Evolutionary conservation across 1,140 invertebrate species (phyloP), one percentile per base, ranked within the genome.

Genomic region (Drosophila insularis): DNA sequence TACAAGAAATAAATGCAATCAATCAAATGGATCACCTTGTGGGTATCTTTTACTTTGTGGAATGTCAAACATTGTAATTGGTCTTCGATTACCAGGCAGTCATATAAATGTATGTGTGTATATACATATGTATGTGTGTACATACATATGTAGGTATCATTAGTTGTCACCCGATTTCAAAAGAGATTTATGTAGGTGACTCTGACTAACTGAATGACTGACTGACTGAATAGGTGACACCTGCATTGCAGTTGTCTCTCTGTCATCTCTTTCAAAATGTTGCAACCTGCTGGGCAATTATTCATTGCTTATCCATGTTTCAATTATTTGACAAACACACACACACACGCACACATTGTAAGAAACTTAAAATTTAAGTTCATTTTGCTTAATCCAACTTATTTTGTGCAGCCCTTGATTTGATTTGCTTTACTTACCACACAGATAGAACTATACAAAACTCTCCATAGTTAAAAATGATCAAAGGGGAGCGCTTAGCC

Each of bases 21-120:
- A 86, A 86, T 86, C 82, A 86, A 87, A 79, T 77, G 79, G 68
- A 68, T 66, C 56, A 70, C 65, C 62, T 54, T 60, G 65, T 11
- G 40, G 66, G 63, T 73, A 82, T 89, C 79, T 76, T 66, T 81
- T 75, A 79, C 81, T 77, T 63, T 35, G 46, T 40, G 81, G 63
- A 85, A 85, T 85, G 81, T 62, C 74, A 85, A 85, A 65, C 81
- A 85, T 85, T 85, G 77, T 85, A 85, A 85, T 85, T 86, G 80
- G 68, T 77, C 79, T 79, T 68, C 69, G 72, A 81, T 76, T 76
- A 69, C 63, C 50, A 73, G 55, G 63, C 72, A 74, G 6, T 19
- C 14, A 10, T 1, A 17, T 14, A 17, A n/a, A n/a, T 40, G n/a
- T 11, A 40, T 6, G 17, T 43, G 40, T 8, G 7, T 63, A 53